Base-by-base conservation (phyloP, 2,113 vertebrate genomes). In the Limnothrissa miodon region DNA sequence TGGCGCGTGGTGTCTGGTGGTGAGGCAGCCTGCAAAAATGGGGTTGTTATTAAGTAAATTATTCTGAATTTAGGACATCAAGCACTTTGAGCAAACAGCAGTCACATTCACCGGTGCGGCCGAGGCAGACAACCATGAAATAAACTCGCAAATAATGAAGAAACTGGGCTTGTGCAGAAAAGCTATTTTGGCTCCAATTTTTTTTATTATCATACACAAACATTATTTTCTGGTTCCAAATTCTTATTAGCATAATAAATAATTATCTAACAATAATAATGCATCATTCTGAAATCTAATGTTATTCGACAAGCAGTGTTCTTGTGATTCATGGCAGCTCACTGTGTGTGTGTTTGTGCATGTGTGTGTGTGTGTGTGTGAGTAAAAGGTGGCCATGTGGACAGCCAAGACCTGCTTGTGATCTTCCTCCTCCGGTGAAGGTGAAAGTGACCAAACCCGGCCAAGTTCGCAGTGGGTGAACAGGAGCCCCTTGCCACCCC, bases 31-130 rank as follows among this genome's bases (percentile, higher is more conserved):
- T 89, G 86, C 87, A 86, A 88, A 91, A 90, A 84, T 86, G 66
- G 85, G 82, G 81, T 85, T 88, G 81, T 87, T 85, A 91, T 90
- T 88, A 83, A 89, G 87, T 88, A 87, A 86, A 90, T 88, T 62
- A 78, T 82, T 92, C 80, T 89, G 81, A 84, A 88, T 90, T 82
- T 39, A 56, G 78, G 83, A 83, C 81, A 78, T 85, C 81, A 87
- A 78, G 83, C 85, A 80, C 66, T 36, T 33, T 74, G 66, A 74
- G 66, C 66, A 74, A 74, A 74, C 33, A 74, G 33, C 66, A 74
- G 29, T 36, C 66, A 36, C 25, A 2, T 1, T 4, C 51, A 23
- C 51, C 51, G 19, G 21, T 56, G 51, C 51, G 23, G 51, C 51
- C 7, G 21, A 56, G 51, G 51, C 51, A 56, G 51, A 56, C 51